Base-by-base conservation (phyloP, 2,797 vertebrate species). In the Carapus acus region DNA sequence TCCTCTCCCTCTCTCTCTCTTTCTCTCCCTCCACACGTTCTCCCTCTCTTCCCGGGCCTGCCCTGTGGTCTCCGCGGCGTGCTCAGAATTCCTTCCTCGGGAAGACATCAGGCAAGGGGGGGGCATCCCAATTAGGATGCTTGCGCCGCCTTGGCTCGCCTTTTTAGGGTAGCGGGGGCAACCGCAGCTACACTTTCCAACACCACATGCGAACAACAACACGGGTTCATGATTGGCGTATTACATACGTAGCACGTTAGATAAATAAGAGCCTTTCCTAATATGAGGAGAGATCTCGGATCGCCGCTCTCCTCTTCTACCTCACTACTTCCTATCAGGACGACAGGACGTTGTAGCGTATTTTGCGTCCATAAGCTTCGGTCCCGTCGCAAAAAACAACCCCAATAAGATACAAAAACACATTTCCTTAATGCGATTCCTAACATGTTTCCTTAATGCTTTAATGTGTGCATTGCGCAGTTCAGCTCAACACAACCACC, bases 311-410 rank as follows among this genome's bases (percentile, higher is more conserved):
- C 15, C 6, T 47, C 50, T 43, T 20, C 23, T 50, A 49, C 22
- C 43, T 50, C 31, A 47, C 49, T 58, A 45, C 43, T 67, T 66
- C 62, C 61, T 55, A 52, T 31, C 38, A 43, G 69, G 62, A 61
- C 59, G 55, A 27, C 1, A 9, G 52, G 42, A 34, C 42, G 40
- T 54, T 20, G 21, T 44, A 50, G 43, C 53, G 62, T 44, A 4
- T 17, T 2, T 17, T 17, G 9, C 50, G 7, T 51, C 65, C 4
- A 6, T 52, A 51, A 47, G 49, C 33, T 66, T 73, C 50, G 15
- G 71, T 67, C 57, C 65, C 68, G 58, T 62, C 36, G 58, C 67
- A 65, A 62, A 69, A 49, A 52, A 59, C n/a, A n/a, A 73, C 67
- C 68, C 67, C 58, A 73, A 5, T 27, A 33, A 8, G 2, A 15